Evolutionary conservation across 1,140 invertebrate species (phyloP), one percentile per base, ranked within the genome.

Genomic region (Procambarus virginalis): DNA sequence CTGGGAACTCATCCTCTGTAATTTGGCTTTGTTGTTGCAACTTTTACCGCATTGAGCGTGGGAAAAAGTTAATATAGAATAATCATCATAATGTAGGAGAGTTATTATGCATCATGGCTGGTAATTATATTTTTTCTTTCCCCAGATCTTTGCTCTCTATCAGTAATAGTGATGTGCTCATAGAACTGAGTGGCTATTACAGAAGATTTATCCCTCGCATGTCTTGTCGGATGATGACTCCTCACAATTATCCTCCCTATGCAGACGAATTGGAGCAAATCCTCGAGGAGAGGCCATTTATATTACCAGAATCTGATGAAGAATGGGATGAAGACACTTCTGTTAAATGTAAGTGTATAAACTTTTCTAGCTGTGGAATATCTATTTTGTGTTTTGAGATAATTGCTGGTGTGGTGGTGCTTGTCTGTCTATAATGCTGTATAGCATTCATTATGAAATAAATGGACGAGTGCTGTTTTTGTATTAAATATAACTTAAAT

Each of bases 51-150:
- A 34, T 34, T 34, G 34, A 34, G 34, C 1, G 34, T 34, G 34
- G 34, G 34, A 34, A 34, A 34, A 34, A 34, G 34, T 34, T 34
- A 34, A 34, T 34, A 34, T 34, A 34, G 34, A 34, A 34, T 34
- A 34, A 34, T 34, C 34, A 34, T 34, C 34, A 34, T 34, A 34
- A 34, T 34, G 0, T 34, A 34, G 34, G 34, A 34, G 34, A 34
- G 34, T 34, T 34, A 34, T 34, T 34, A 34, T 34, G 34, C 34
- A 34, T 34, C 34, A 34, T 34, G 34, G 34, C 34, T 34, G 94
- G 95, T 95, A 92, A 89, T 90, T 92, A 12, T 3, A 68, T 46
- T 51, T 64, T 20, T 20, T 73, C 6, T 34, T 73, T 34, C 68
- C 68, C 64, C 81, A 89, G 88, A 20, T 77, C 81, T 60, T 76